Base-by-base conservation (phyloP, 2,888 invertebrate species). In the Nomada fabriciana region DNA sequence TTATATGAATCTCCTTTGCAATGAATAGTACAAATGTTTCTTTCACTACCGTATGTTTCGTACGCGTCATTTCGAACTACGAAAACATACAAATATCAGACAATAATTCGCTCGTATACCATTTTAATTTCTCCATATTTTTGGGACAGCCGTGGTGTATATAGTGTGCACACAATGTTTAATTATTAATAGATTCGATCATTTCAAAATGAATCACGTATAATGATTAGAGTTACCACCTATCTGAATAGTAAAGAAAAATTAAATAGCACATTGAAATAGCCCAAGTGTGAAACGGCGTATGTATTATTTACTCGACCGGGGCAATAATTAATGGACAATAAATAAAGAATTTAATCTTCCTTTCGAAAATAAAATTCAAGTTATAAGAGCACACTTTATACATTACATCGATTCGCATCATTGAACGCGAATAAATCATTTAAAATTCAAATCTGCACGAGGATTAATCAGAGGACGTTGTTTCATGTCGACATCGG, bases 11-110 rank as follows among this genome's bases (percentile, higher is more conserved):
- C 43, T 52, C 75, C 73, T 25, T 64, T 81, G 50, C 75, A 61
- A 70, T 79, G 69, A 69, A 83, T 83, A 83, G 83, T 83, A 83
- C 83, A 83, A 83, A 83, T 60, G 36, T 78, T 83, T 74, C 79
- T 78, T 83, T 83, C 47, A 75, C 64, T 25, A 63, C 42, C 20
- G 59, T 72, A 2, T 59, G 76, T 83, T 83, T 75, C 68, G 71
- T 68, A 15, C 11, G 47, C 60, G 9, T 53, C 15, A 11, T 53
- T 13, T 60, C 47, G 43, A 18, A 20, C 52, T 68, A 50, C 57
- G 74, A 82, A 82, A 78, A 80, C 78, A 64, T 82, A 86, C 75
- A 67, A 80, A 82, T 72, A 47, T 50, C 72, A 36, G 86, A 88
- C 83, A 88, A 88, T 89, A 87, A 83, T 60, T 55, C 64, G 29